A percentile compares a stretch with the other conserved stretches of the same genome.
phyloP scores from a whole-genome alignment of 2,797 vertebrate species.

The Cichlasoma orientale region DNA sequence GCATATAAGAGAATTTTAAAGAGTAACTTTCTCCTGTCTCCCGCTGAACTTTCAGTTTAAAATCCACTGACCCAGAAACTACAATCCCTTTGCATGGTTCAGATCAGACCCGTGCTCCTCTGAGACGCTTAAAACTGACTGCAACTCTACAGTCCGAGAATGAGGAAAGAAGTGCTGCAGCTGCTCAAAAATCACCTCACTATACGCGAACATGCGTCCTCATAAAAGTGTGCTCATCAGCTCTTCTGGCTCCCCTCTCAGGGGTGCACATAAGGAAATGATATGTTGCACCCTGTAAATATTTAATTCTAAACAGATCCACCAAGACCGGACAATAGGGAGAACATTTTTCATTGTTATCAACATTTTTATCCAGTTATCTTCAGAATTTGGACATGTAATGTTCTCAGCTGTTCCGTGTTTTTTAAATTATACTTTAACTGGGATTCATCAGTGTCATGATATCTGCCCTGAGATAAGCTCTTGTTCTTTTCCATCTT shows the following conservation, averaged over 20 bases:
- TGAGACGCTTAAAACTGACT: slow-evolving; percentile 6
- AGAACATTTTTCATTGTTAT: background rate
- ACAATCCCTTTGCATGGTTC: background rate
- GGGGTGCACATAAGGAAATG: slow-evolving; percentile 33
- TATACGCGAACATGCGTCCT: slow-evolving; percentile 19
- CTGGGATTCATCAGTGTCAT: background rate
- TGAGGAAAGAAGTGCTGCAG: slow-evolving; percentile 40
- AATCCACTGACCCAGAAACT: slow-evolving; percentile 1
- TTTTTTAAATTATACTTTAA: background rate
- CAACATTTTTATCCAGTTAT: background rate
- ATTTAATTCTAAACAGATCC: background rate
- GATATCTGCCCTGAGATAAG: background rate
- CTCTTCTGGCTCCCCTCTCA: slow-evolving; percentile 16
- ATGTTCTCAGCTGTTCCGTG: background rate
- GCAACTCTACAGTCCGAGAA: slow-evolving; percentile 11
- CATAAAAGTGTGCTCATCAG: background rate
- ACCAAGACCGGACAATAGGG: background rate
- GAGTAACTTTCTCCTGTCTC: slow-evolving; percentile 1
- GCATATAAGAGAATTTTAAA: slow-evolving; percentile 4
- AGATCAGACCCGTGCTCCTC: slow-evolving; percentile 12
- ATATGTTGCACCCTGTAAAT: slow-evolving; percentile 21
- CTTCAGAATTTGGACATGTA: background rate
- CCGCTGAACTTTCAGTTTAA: background rate
- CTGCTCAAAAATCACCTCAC: slow-evolving; percentile 60
- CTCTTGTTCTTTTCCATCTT: background rate